Evolutionary conservation across 2,797 vertebrate genomes (phyloP).

Genomic region (Kryptolebias ocellatus): DNA sequence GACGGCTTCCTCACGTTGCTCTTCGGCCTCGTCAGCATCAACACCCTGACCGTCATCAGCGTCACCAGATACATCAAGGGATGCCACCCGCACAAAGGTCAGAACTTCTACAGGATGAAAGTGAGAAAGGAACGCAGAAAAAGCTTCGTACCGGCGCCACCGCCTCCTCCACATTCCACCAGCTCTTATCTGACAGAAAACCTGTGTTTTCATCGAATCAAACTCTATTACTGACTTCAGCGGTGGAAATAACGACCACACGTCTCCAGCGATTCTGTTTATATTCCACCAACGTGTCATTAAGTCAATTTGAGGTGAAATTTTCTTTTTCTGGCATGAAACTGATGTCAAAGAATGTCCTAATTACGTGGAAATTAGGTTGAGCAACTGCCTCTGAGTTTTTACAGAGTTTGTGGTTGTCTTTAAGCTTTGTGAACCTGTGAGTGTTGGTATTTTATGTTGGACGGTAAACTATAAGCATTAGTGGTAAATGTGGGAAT

Average conservation of each 20-base stretch:
- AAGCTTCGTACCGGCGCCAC: slow-evolving; percentile 9
- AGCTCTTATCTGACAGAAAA: slow-evolving; percentile 52
- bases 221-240: slow-evolving; percentile 25
- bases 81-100: slow-evolving; percentile 87
- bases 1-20: slow-evolving; percentile 90
- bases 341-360: slow-evolving; percentile 62
- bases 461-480: slow-evolving; percentile 20
- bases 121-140: neutral
- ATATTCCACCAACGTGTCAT: slow-evolving; percentile 63
- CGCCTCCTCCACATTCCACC: slow-evolving; percentile 52
- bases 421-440: slow-evolving; percentile 51
- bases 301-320: slow-evolving; percentile 65
- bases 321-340: slow-evolving; percentile 61
- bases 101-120: slow-evolving; percentile 30
- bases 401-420: slow-evolving; percentile 52
- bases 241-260: slow-evolving; percentile 56
- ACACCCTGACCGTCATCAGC: slow-evolving; percentile 91
- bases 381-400: slow-evolving; percentile 36
- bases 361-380: slow-evolving; percentile 70
- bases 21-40: slow-evolving; percentile 91
- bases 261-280: slow-evolving; percentile 51
- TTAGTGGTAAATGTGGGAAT: slow-evolving; percentile 14
- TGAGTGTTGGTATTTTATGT: neutral
- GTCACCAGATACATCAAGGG: slow-evolving; percentile 89
- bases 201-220: slow-evolving; percentile 39